A percentile compares a stretch with the other conserved stretches of the same genome.
Evolutionary conservation across 2,888 invertebrate genomes (phyloP).

Genomic region (Protonemura montana): DNA sequence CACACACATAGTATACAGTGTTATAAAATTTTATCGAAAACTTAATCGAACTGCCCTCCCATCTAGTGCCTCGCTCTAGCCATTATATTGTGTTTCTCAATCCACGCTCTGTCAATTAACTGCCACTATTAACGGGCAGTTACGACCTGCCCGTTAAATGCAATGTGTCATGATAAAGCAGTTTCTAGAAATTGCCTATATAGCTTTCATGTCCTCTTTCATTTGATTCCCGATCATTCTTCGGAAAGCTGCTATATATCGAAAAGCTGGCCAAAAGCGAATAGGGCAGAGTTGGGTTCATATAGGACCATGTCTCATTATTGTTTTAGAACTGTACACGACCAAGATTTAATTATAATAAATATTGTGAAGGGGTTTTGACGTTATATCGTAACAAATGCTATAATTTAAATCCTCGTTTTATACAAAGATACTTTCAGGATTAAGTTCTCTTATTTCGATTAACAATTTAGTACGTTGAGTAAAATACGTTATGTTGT

Average conservation of each 20-base stretch:
- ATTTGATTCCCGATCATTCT: background rate
- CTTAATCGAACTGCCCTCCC: background rate
- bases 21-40: background rate
- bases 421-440: background rate
- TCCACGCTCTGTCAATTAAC: background rate
- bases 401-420: background rate
- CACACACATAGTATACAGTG: background rate
- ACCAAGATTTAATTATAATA: background rate
- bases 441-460: background rate
- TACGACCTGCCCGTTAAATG: background rate
- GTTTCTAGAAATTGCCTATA: background rate
- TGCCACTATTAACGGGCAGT: background rate
- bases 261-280: background rate
- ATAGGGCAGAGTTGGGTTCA: background rate
- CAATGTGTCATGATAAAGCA: constrained; percentile 12
- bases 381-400: background rate
- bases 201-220: background rate
- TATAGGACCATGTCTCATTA: background rate
- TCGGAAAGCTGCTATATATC: background rate
- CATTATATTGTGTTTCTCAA: background rate
- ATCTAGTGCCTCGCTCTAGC: background rate
- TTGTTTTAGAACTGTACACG: background rate
- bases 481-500: background rate
- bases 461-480: background rate
- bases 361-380: background rate